phyloP scores from a whole-genome alignment of 2,797 vertebrate species.

The Lerista edwardsae region DNA sequence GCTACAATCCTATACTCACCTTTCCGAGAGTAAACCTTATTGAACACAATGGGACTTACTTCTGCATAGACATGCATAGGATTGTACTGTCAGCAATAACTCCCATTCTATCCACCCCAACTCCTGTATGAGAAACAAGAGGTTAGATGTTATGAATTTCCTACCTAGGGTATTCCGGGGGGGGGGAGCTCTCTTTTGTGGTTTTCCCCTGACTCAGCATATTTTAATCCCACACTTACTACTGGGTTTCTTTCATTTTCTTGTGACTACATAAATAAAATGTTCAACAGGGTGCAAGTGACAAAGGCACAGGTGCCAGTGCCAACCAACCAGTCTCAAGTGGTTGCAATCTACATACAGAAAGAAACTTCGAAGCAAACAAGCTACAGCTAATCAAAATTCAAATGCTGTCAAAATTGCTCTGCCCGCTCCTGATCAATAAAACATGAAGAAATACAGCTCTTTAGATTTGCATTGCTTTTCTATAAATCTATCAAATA shows the following conservation, averaged over 20 bases:
- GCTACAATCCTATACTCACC: too few relatives aligned
- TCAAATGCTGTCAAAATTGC: slow-evolving; percentile 67
- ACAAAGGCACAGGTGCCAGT: neutral
- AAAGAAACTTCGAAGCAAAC: slow-evolving; percentile 67
- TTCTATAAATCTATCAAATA: slow-evolving; percentile 68
- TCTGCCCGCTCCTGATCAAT: slow-evolving; percentile 71
- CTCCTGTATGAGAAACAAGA: neutral
- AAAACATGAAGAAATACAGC: slow-evolving; percentile 72
- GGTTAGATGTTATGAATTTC: neutral
- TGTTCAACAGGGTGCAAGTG: neutral
- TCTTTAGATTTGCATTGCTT: slow-evolving; percentile 71
- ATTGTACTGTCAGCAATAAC: neutral
- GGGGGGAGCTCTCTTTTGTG: too few relatives aligned
- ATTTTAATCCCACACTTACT: neutral
- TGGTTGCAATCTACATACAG: slow-evolving; percentile 46
- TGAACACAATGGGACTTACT: too few relatives aligned
- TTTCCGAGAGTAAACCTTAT: too few relatives aligned
- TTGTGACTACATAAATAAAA: neutral
- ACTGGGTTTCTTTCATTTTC: neutral
- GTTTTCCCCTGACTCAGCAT: neutral
- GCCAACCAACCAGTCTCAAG: neutral
- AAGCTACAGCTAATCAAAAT: slow-evolving; percentile 68
- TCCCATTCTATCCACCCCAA: neutral
- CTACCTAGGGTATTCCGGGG: neutral
- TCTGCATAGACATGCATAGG: too few relatives aligned